A percentile compares a stretch with the other conserved stretches of the same genome.
phyloP scores from a whole-genome alignment of 2,888 invertebrate genomes.

The Venusia cambrica region DNA sequence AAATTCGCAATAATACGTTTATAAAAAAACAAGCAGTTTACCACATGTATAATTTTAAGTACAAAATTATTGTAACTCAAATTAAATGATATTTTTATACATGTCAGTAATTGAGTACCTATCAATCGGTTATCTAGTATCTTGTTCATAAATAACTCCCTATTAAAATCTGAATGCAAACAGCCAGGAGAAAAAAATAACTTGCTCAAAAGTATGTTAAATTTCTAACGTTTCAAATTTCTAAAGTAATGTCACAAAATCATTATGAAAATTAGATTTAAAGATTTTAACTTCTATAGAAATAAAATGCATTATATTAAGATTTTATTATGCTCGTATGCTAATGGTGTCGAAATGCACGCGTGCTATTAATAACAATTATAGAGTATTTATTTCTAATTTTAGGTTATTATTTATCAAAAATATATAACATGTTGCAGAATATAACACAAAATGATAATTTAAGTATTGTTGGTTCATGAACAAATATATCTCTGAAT shows the following conservation, averaged over 20 bases:
- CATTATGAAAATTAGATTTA: constrained; percentile 51
- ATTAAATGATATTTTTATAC: too few relatives aligned
- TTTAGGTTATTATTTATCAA: constrained; percentile 32
- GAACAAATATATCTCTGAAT: background rate
- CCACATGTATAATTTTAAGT: too few relatives aligned
- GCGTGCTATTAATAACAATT: constrained; percentile 56
- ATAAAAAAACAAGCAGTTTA: too few relatives aligned
- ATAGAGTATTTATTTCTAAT: constrained; percentile 39
- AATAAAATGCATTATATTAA: constrained; percentile 44
- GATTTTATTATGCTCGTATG: constrained; percentile 67
- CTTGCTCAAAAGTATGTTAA: too few relatives aligned
- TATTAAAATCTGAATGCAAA: too few relatives aligned
- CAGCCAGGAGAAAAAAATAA: too few relatives aligned
- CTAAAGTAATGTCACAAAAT: constrained; percentile 57
- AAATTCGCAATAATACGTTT: constrained; percentile 1
- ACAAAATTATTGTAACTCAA: too few relatives aligned
- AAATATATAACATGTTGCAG: constrained; percentile 36
- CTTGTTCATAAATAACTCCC: too few relatives aligned
- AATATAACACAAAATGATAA: constrained; percentile 9
- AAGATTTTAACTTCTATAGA: constrained; percentile 67
- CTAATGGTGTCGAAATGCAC: constrained; percentile 74
- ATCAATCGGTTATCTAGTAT: too few relatives aligned
- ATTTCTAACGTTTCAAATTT: too few relatives aligned
- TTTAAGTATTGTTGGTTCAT: constrained; percentile 20
- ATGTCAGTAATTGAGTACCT: too few relatives aligned